Evolutionary conservation across 92 coral and sea anemone species (phyloP), one percentile per base, ranked within the genome.

Genomic region (Heliopora coerulea): DNA sequence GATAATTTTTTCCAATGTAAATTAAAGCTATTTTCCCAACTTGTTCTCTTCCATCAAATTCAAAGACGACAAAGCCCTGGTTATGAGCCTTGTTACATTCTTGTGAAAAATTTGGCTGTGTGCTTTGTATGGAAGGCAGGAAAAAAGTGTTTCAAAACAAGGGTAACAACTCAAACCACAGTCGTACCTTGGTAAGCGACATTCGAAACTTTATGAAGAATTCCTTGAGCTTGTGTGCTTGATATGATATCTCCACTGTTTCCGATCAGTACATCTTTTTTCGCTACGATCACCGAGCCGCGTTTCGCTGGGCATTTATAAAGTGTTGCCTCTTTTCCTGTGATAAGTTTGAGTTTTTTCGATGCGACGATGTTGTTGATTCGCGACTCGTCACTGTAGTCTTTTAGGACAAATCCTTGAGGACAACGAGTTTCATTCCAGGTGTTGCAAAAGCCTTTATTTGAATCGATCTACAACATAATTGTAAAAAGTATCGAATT

Each of bases 371-470:
- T 79, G 62, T 72, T 85, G 40, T 88, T 76, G 32, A 75, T 69
- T 61, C 93, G 52, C 29, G 78, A 66, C 30, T 74, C 56, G 61
- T 85, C 84, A 6, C 73, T 61, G 78, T 88, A 88, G 39, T 88
- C 85, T 0, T 82, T 79, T 12, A 62, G 49, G 1, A 88, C 80
- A 37, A 78, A 39, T 15, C 93, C 93, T 17, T 75, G 44, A 27
- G 93, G 93, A 60, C 93, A 88, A 42, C 87, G 85, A 0, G 85
- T 85, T 11, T 50, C 73, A 66, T 88, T 88, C 93, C 93, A 88
- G 0, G 93, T 75, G 29, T 85, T 74, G 63, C 93, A 88, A 20
- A 73, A 79, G 28, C 62, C 80, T 58, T 21, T 37, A 37, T n/a
- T n/a, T n/a, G n/a, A n/a, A n/a, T n/a, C n/a, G n/a, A n/a, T n/a